Conservation (phyloP, 2,113 vertebrate genomes). For the Dromiciops gliroides region DNA sequence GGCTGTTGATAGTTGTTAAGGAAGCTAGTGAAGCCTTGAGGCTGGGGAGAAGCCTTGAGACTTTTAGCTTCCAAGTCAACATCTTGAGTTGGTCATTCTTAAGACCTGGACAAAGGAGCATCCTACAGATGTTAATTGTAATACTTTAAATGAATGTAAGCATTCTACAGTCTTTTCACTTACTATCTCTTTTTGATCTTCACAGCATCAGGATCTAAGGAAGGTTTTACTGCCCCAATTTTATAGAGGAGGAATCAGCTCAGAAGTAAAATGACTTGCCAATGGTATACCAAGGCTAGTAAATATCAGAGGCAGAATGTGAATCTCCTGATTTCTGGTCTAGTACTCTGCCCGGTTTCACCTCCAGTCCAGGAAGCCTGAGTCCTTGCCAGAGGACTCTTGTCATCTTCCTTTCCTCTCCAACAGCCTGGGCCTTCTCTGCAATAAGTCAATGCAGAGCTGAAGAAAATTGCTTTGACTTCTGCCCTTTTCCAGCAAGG, state of each 20-base stretch:
- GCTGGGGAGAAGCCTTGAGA: not conserved
- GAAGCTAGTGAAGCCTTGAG: not conserved
- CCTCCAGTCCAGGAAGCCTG: not conserved
- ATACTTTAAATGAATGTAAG: not conserved
- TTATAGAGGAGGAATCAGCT: not conserved
- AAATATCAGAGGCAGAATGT: not conserved
- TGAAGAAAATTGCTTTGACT: constrained; percentile 69
- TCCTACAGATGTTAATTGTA: not conserved
- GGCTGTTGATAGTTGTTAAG: not conserved
- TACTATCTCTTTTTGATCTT: not conserved
- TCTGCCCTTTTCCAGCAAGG: constrained; percentile 58
- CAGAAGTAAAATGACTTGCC: constrained; percentile 1
- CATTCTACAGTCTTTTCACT: not conserved
- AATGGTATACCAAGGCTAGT: not conserved
- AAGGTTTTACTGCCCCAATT: not conserved
- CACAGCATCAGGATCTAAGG: not conserved
- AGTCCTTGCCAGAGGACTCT: constrained; percentile 7
- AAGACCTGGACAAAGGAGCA: not conserved
- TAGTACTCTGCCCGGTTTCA: not conserved
- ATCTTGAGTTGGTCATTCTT: not conserved
- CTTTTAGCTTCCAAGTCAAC: not conserved
- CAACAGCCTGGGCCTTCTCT: constrained; percentile 33
- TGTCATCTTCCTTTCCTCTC: constrained; percentile 2
- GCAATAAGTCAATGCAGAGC: constrained; percentile 43
- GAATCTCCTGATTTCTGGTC: not conserved